These are phyloP conservation scores for Psittacara wagleri DNA, from an alignment of 2,113 vertebrate species.

Conservation along the genomic window DNA sequence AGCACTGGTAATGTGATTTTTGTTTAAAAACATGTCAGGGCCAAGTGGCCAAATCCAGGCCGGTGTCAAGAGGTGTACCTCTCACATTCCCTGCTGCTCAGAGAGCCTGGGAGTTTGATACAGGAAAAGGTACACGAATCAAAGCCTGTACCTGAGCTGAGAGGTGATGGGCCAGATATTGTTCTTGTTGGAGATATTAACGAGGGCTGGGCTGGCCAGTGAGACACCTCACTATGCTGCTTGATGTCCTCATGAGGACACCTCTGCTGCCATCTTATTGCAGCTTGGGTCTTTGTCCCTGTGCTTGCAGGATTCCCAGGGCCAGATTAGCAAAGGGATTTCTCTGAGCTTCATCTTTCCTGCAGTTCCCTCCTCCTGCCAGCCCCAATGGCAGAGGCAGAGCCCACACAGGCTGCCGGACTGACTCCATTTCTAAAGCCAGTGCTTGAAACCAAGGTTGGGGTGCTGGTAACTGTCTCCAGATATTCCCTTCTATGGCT, in stretches of 20 bases:
- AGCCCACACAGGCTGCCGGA: constrained; percentile 49
- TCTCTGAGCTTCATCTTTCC: background rate
- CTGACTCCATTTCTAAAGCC: background rate
- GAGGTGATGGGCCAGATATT: background rate
- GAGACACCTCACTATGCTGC: background rate
- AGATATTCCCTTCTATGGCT: constrained; percentile 6
- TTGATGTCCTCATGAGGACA: fast-evolving
- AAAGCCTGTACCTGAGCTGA: background rate
- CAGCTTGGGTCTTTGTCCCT: background rate
- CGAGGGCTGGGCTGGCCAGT: background rate
- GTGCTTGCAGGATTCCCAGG: fast-evolving
- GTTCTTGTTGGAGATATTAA: background rate
- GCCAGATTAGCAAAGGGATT: background rate
- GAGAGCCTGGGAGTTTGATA: background rate
- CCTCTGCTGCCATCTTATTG: background rate
- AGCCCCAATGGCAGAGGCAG: background rate
- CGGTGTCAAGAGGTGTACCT: background rate
- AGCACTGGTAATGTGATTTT: background rate
- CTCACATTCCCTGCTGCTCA: background rate
- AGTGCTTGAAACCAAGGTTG: background rate
- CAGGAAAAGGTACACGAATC: background rate
- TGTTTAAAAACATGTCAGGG: background rate
- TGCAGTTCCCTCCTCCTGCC: background rate
- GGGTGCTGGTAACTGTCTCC: background rate
- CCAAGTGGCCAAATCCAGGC: background rate